A percentile compares a stretch with the other conserved stretches of the same genome.
Evolutionary conservation across 2,888 invertebrate genomes (phyloP).

Genomic region (Calliphora vomitoria): DNA sequence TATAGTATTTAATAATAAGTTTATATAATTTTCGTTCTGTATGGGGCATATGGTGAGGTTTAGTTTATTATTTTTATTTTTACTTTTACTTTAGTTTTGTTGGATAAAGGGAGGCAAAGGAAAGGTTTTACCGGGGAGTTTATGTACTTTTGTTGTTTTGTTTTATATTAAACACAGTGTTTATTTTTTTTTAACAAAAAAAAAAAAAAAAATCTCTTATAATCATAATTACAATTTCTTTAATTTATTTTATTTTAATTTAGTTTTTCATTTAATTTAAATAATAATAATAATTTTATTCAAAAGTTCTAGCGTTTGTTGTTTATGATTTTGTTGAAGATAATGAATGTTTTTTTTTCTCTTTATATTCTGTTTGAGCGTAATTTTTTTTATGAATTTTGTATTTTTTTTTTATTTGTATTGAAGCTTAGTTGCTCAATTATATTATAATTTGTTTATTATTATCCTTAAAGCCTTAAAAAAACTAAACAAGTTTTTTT

Average conservation of each 20-base stretch:
- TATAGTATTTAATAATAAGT: conserved; percentile 57
- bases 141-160: conserved; percentile 17
- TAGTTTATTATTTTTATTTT: conserved; percentile 28
- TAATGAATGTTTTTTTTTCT: conserved; percentile 48
- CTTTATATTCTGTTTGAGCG: conserved; percentile 40
- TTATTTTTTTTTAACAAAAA: conserved; percentile 33
- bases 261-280: conserved; percentile 45
- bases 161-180: conserved; percentile 44
- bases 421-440: conserved; percentile 47
- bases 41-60: conserved; percentile 10
- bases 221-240: conserved; percentile 62
- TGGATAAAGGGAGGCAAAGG: neutral
- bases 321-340: conserved; percentile 43
- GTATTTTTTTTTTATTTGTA: conserved; percentile 21
- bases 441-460: conserved; percentile 44
- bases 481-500: conserved; percentile 59
- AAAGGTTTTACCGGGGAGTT: neutral
- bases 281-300: conserved; percentile 49
- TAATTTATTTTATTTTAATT: conserved; percentile 21
- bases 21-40: conserved; percentile 38
- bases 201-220: conserved; percentile 44
- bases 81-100: conserved; percentile 37
- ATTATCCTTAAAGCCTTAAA: conserved; percentile 68
- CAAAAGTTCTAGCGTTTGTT: conserved; percentile 46
- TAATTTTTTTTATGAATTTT: conserved; percentile 45